Evolutionary conservation across 2,797 vertebrate genomes (phyloP).

Genomic region (Amblyraja radiata): DNA sequence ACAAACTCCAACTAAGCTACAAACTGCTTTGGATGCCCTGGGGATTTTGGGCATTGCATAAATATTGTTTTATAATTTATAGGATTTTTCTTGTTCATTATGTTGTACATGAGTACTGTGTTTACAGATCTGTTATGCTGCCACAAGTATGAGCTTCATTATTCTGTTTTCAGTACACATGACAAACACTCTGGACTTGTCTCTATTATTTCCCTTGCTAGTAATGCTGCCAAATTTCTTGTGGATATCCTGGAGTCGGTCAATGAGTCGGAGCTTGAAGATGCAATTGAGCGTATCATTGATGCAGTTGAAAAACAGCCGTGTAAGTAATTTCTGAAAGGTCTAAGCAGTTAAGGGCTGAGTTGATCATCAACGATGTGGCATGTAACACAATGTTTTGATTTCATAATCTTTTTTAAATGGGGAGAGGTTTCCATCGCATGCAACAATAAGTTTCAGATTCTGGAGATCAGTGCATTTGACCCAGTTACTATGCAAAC

Average conservation of each 20-base stretch:
- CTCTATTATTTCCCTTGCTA: constrained; percentile 46
- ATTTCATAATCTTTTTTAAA: background rate
- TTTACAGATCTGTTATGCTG: too few species aligned
- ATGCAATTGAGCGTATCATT: constrained; percentile 74
- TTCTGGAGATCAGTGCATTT: background rate
- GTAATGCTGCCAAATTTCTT: constrained; percentile 80
- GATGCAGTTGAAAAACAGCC: constrained; percentile 88
- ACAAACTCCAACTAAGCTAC: too few species aligned
- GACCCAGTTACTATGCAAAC: background rate
- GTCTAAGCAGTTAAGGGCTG: background rate
- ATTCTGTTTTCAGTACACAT: too few species aligned
- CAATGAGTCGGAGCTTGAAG: constrained; percentile 69
- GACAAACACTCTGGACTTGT: too few species aligned
- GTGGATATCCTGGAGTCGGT: constrained; percentile 71
- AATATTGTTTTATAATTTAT: too few species aligned
- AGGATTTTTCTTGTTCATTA: too few species aligned
- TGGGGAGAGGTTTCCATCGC: background rate
- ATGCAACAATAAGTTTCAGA: background rate
- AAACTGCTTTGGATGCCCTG: too few species aligned
- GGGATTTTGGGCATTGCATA: too few species aligned
- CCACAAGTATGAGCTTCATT: too few species aligned
- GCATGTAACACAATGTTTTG: background rate
- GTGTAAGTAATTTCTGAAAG: constrained; percentile 58
- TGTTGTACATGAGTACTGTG: too few species aligned
- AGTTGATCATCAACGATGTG: background rate